Conservation (phyloP, 1,140 invertebrate genomes). For the Frieseomelitta varia region DNA sequence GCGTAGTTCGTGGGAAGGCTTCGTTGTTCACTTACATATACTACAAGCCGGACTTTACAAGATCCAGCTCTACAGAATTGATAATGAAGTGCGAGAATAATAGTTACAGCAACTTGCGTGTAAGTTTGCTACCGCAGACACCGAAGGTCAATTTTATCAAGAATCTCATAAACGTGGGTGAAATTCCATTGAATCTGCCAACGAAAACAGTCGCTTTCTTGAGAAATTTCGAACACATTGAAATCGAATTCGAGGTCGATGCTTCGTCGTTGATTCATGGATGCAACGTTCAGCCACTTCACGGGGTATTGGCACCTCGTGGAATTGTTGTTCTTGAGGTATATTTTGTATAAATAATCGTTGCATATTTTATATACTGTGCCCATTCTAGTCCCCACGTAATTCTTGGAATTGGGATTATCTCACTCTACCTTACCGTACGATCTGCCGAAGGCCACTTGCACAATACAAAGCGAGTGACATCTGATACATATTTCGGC, state of each 20-base stretch:
- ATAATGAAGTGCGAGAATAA: slow-evolving; percentile 50
- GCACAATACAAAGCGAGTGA: too few species aligned
- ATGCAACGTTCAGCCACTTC: slow-evolving; percentile 52
- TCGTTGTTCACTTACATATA: slow-evolving; percentile 40
- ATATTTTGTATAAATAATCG: background rate
- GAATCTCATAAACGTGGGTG: slow-evolving; percentile 43
- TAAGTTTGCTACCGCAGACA: background rate
- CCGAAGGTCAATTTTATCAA: slow-evolving; percentile 48
- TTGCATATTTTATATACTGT: too few species aligned
- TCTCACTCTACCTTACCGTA: too few species aligned
- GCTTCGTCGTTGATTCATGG: slow-evolving; percentile 39
- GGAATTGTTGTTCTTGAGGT: slow-evolving; percentile 48
- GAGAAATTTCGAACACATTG: slow-evolving; percentile 52
- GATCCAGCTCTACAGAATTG: slow-evolving; percentile 21
- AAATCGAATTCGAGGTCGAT: slow-evolving; percentile 59
- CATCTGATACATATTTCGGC: too few species aligned
- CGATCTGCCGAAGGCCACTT: too few species aligned
- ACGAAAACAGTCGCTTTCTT: slow-evolving; percentile 44
- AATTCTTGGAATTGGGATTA: too few species aligned
- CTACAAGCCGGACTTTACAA: slow-evolving; percentile 44
- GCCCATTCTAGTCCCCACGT: too few species aligned
- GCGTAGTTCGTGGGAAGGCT: slow-evolving; percentile 55
- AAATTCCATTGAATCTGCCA: slow-evolving; percentile 63
- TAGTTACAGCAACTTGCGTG: slow-evolving; percentile 25
- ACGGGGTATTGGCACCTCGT: slow-evolving; percentile 63